Base-by-base conservation (phyloP, 2,888 invertebrate species). In the Pecten maximus region DNA sequence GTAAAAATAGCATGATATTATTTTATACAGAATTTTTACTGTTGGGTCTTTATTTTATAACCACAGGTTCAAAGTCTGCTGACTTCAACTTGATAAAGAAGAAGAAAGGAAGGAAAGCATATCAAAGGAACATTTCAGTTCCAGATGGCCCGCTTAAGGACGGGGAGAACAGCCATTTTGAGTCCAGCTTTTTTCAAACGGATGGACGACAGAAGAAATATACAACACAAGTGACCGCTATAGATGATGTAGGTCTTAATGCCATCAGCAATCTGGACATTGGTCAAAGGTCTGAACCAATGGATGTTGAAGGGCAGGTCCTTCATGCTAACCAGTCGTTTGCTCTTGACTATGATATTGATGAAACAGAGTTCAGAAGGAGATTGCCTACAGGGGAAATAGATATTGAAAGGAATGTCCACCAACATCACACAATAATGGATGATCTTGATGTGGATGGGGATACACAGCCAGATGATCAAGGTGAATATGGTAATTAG, bases 341-440 rank as follows among this genome's bases (percentile, higher is more conserved):
- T 87, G 87, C 88, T n/a, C 50, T 87, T 19, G 90, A 90, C 28
- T 90, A 88, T 89, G 90, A 90, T 16, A 88, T 86, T 40, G 88
- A 88, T 39, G 88, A 90, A 74, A 87, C 86, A n/a, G 86, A 60
- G 40, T 87, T 48, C 12, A 87, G 87, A 87, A 48, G 87, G n/a
- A 40, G 74, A 8, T 28, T 87, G 35, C 74, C 60, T 50, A 87
- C 87, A 40, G 90, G 90, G 15, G 86, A 40, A n/a, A 90, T 88
- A 40, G 87, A 54, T 16, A 50, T 90, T 35, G 40, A 90, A 40
- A 39, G 87, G 23, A 54, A 54, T 16, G n/a, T 88, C 19, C 40
- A 89, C 89, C 74, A 89, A 74, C 40, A 89, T 40, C 74, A 60
- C 28, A 86, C 74, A n/a, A 44, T 86, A 74, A 40, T 28, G 40